These are phyloP conservation scores for Ceraclea dissimilis DNA, from an alignment of 2,888 invertebrate species.

Conservation along the genomic window DNA sequence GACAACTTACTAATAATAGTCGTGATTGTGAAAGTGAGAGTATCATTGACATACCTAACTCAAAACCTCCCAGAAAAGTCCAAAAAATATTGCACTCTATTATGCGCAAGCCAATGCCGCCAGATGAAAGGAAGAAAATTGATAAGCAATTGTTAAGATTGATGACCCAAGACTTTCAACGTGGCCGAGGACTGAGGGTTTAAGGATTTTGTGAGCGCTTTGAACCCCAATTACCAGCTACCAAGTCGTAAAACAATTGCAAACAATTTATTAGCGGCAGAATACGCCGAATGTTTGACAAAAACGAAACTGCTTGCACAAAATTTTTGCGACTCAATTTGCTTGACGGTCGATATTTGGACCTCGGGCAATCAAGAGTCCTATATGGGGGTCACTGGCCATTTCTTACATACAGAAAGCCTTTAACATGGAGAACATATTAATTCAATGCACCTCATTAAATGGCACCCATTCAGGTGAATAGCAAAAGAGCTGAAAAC, in stretches of 20 bases:
- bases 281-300: background rate
- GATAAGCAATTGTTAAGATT: background rate
- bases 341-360: background rate
- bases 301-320: background rate
- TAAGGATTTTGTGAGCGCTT: background rate
- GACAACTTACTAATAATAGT: too few species aligned
- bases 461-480: conserved; percentile 1
- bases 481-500: background rate
- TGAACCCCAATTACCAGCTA: background rate
- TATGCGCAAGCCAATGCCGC: background rate
- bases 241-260: background rate
- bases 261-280: background rate
- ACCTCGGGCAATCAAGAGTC: background rate
- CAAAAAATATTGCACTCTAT: background rate
- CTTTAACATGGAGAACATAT: background rate
- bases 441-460: background rate
- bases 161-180: background rate
- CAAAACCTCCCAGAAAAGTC: background rate
- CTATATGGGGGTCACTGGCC: conserved; percentile 1
- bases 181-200: background rate
- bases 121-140: background rate
- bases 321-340: background rate
- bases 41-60: background rate
- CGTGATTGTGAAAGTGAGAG: too few species aligned
- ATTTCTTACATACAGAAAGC: background rate